A percentile compares a stretch with the other conserved stretches of the same genome.
Conservation (phyloP, 1,140 invertebrate species). For the Pectinophora gossypiella region DNA sequence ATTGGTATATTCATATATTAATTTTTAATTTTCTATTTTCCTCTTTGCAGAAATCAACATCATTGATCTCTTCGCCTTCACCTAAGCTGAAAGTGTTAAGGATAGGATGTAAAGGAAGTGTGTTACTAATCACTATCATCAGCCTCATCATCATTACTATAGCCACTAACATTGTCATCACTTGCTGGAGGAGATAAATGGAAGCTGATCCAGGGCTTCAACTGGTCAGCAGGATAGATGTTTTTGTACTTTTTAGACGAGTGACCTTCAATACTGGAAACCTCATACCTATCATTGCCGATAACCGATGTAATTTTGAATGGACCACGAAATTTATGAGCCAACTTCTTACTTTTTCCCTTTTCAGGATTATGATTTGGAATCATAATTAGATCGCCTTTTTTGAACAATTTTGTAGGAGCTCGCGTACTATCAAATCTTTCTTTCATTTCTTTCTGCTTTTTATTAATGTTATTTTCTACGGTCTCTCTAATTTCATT, state of each 20-base stretch:
- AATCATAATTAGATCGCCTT: constrained; percentile 6
- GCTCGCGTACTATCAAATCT: background rate
- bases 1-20: too few species aligned
- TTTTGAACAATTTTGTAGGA: constrained; percentile 2
- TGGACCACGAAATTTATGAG: constrained; percentile 2
- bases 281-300: constrained; percentile 7
- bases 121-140: background rate
- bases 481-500: background rate
- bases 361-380: constrained; percentile 7
- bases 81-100: constrained; percentile 1
- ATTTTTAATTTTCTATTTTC: too few species aligned
- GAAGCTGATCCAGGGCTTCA: constrained; percentile 4
- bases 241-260: constrained; percentile 5
- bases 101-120: background rate
- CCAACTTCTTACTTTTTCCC: constrained; percentile 8
- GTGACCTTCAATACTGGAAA: constrained; percentile 5
- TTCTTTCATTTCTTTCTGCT: background rate
- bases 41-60: too few species aligned
- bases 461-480: background rate
- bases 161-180: background rate
- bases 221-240: constrained; percentile 3
- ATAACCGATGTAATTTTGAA: constrained; percentile 5
- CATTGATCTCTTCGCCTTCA: background rate
- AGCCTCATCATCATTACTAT: background rate
- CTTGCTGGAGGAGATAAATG: background rate